phyloP scores from a whole-genome alignment of 2,888 invertebrate species.

The Choristoneura rosaceana region DNA sequence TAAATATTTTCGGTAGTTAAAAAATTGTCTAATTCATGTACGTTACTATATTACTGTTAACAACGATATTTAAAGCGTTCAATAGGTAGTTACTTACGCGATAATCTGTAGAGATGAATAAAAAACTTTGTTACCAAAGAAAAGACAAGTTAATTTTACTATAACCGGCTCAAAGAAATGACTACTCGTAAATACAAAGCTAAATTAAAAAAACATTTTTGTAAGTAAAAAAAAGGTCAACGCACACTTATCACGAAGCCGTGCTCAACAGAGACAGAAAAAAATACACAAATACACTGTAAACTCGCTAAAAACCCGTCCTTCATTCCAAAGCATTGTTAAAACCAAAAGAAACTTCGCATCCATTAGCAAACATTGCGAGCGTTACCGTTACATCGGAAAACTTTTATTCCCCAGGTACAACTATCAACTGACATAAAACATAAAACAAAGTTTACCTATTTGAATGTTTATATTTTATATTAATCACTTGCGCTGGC shows the following conservation, averaged over 20 bases:
- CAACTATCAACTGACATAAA: constrained; percentile 56
- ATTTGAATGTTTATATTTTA: constrained; percentile 71
- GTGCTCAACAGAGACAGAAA: not conserved
- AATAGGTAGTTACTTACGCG: too few relatives aligned
- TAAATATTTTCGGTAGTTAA: not conserved
- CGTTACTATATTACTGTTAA: not conserved
- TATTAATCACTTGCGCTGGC: constrained; percentile 74
- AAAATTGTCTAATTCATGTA: not conserved
- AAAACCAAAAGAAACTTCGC: constrained; percentile 46
- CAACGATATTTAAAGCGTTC: too few relatives aligned
- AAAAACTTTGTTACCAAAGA: too few relatives aligned
- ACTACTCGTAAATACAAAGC: not conserved
- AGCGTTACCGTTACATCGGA: constrained; percentile 56
- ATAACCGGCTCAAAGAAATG: not conserved
- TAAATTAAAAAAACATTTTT: not conserved
- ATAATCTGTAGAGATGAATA: too few relatives aligned
- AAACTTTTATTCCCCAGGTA: constrained; percentile 58
- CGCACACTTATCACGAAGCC: constrained; percentile 2
- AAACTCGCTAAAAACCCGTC: constrained; percentile 25
- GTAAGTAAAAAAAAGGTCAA: not conserved
- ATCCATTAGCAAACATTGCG: constrained; percentile 54
- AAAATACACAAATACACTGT: constrained; percentile 10
- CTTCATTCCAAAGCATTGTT: constrained; percentile 28
- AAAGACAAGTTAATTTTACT: not conserved
- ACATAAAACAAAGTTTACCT: constrained; percentile 72